phyloP scores from a whole-genome alignment of 1,140 invertebrate genomes.

The Polypedilum pembai region DNA sequence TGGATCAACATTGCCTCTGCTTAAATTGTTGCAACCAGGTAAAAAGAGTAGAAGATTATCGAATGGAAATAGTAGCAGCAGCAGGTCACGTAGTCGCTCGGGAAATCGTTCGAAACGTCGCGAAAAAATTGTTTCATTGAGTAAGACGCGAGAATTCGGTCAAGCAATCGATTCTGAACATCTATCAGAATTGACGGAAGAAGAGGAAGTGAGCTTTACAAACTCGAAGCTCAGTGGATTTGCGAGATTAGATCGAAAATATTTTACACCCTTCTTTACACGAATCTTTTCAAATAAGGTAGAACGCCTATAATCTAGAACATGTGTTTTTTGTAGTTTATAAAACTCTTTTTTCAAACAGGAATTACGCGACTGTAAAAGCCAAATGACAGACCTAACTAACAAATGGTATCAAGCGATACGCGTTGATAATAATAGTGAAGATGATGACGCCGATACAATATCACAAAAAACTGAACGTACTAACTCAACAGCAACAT shows the following conservation, averaged over 20 bases:
- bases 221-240: conserved; percentile 70
- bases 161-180: conserved; percentile 94
- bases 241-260: conserved; percentile 83
- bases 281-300: conserved; percentile 73
- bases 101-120: conserved; percentile 52
- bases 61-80: conserved; percentile 33
- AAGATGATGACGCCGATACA: conserved; percentile 44
- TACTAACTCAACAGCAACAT: conserved; percentile 7
- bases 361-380: conserved; percentile 90
- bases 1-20: conserved; percentile 91
- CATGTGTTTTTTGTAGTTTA: neutral
- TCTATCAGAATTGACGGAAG: conserved; percentile 90
- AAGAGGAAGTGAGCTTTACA: conserved; percentile 63
- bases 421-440: conserved; percentile 59
- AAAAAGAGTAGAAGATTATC: conserved; percentile 43
- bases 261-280: conserved; percentile 93
- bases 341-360: conserved; percentile 45
- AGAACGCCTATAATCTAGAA: neutral
- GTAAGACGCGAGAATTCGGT: conserved; percentile 96
- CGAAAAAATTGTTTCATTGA: conserved; percentile 81
- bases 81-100: conserved; percentile 28
- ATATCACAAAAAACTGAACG: conserved; percentile 20
- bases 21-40: conserved; percentile 69
- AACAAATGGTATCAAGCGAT: conserved; percentile 96
- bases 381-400: conserved; percentile 90